These are phyloP conservation scores for Neosalanx taihuensis DNA, from an alignment of 2,797 vertebrate genomes.

Conservation along the genomic window DNA sequence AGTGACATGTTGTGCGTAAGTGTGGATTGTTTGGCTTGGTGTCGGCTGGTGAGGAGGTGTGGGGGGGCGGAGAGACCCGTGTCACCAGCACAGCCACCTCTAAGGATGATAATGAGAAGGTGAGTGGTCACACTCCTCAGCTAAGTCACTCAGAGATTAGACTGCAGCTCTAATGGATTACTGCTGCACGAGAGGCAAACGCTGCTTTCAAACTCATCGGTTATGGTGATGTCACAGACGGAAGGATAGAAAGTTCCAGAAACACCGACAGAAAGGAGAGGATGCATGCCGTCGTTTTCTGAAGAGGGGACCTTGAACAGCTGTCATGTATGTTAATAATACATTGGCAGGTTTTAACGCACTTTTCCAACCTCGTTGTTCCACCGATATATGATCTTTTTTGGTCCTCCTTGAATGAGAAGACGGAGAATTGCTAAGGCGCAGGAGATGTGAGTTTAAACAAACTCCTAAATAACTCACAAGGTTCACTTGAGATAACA, in stretches of 20 bases:
- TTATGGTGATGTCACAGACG: slow-evolving; percentile 16
- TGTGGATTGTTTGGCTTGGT: background rate
- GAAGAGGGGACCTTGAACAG: background rate
- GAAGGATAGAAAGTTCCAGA: background rate
- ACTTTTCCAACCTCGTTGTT: background rate
- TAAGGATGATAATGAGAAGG: too few species aligned
- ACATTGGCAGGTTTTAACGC: background rate
- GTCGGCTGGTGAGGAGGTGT: background rate
- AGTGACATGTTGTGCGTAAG: background rate
- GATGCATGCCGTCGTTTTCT: too few species aligned
- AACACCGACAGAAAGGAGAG: background rate
- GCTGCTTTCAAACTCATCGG: slow-evolving; percentile 24
- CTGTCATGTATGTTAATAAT: background rate
- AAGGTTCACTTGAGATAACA: slow-evolving; percentile 48
- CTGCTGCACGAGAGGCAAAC: slow-evolving; percentile 4
- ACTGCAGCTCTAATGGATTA: slow-evolving; percentile 34
- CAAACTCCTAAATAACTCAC: slow-evolving; percentile 45
- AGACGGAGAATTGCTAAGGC: too few species aligned
- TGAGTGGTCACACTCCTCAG: slow-evolving; percentile 22
- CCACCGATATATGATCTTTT: background rate
- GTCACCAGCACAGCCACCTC: too few species aligned
- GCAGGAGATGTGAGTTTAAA: slow-evolving; percentile 37
- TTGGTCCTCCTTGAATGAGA: background rate
- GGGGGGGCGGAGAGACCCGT: background rate
- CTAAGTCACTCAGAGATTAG: slow-evolving; percentile 27